phyloP scores from a whole-genome alignment of 2,797 vertebrate genomes.

The Pseudotriccus pelzelni region DNA sequence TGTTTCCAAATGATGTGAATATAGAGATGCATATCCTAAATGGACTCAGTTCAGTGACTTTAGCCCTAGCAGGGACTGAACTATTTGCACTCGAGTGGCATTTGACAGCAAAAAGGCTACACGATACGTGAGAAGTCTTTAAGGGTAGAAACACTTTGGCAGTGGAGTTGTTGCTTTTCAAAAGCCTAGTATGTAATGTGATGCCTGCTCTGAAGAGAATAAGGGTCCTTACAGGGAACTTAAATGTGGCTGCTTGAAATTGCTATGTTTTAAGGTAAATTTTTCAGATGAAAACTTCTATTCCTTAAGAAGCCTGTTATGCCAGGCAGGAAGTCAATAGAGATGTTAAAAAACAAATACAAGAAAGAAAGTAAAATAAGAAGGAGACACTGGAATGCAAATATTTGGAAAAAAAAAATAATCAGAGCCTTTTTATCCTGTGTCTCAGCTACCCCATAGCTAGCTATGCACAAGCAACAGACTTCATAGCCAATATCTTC shows the following conservation, averaged over 20 bases:
- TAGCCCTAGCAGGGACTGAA: constrained; percentile 73
- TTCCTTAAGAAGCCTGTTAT: not conserved
- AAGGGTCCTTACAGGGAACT: constrained; percentile 19
- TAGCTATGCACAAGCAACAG: not conserved
- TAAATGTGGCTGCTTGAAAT: constrained; percentile 28
- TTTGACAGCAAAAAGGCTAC: constrained; percentile 74
- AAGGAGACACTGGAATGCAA: not conserved
- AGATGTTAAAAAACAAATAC: not conserved
- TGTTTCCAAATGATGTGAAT: constrained; percentile 31
- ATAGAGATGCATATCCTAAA: constrained; percentile 76
- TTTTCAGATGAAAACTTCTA: not conserved
- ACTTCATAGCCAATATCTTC: not conserved
- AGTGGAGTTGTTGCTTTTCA: constrained; percentile 73
- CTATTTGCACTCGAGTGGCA: constrained; percentile 56
- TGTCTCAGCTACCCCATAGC: not conserved
- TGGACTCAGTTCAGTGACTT: constrained; percentile 75
- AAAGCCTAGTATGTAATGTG: constrained; percentile 69
- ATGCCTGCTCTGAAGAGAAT: constrained; percentile 51
- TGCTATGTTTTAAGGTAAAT: not conserved
- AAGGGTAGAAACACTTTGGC: constrained; percentile 60
- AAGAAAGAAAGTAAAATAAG: not conserved
- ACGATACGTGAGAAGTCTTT: constrained; percentile 77
- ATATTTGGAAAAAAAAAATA: not conserved
- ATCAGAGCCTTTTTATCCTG: not conserved
- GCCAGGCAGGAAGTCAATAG: not conserved